Base-by-base conservation (phyloP, 1,140 invertebrate species). In the Bombus pascuorum region DNA sequence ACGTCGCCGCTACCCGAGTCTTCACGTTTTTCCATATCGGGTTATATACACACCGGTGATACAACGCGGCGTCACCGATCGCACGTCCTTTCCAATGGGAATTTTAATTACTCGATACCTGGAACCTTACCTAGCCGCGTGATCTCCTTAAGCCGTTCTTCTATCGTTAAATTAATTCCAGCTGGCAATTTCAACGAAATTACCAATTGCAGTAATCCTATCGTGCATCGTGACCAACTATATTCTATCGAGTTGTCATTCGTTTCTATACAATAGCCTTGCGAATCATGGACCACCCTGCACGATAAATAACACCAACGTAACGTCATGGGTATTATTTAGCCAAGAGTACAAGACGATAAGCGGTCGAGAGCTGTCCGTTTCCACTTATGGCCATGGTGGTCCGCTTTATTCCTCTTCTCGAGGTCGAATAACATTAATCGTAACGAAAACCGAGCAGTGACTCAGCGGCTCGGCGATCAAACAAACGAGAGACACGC, bases 401-500 rank as follows among this genome's bases (percentile, higher is more conserved):
- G 84, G 79, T 76, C 78, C 32, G 13, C 73, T 66, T 66, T 77
- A 65, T 83, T 72, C 22, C 65, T 86, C 68, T 72, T 4, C 62
- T 32, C 81, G 80, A 81, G 71, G 71, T 73, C 81, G 72, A 83
- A 44, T 39, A 77, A 76, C 73, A 72, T 83, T 83, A 57, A 86
- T 83, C 85, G 53, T 42, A 77, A 86, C 81, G 81, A 83, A 86
- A 83, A 76, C 66, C 68, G 72, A 68, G n/a, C 42, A 13, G 42
- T 85, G 77, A 88, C 66, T 88, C 87, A 90, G 85, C 59, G 62
- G 15, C 42, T 71, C 59, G 62, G 18, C 37, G 79, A 75, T 66
- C 85, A 80, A 89, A 83, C 73, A 80, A 66, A 87, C 79, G 85
- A 83, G 47, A 82, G 47, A 84, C 85, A 82, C 68, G n/a, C 70